Evolutionary conservation across 2,888 invertebrate genomes (phyloP).

Genomic region (Caenorhabditis zanzibari): DNA sequence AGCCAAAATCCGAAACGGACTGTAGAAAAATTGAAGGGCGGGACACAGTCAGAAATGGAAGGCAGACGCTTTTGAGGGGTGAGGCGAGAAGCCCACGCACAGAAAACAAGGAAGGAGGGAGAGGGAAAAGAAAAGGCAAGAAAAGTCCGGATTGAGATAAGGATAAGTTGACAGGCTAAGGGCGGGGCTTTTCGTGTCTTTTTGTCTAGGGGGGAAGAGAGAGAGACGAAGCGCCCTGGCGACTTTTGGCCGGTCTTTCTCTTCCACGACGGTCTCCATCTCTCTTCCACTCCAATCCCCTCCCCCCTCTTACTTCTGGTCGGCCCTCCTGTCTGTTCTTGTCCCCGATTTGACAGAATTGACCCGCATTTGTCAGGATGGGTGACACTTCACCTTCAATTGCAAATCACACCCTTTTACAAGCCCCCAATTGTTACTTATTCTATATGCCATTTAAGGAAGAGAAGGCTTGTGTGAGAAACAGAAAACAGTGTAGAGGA

Average conservation of each 20-base stretch:
- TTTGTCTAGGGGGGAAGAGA: conserved; percentile 34
- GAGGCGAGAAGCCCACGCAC: conserved; percentile 9
- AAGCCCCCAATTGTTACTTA: conserved; percentile 43
- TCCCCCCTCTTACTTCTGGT: conserved; percentile 43
- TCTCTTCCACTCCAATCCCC: conserved; percentile 41
- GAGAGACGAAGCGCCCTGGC: conserved; percentile 46
- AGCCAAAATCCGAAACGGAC: conserved; percentile 29
- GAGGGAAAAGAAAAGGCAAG: conserved; percentile 44
- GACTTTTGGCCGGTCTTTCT: conserved; percentile 58
- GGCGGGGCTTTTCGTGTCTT: conserved; percentile 66
- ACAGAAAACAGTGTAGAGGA: conserved; percentile 22
- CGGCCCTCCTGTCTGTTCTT: conserved; percentile 52
- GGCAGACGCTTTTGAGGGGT: conserved; percentile 49
- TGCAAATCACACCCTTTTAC: conserved; percentile 62
- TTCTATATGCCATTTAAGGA: conserved; percentile 25
- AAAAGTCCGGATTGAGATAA: conserved; percentile 66
- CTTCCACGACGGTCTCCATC: conserved; percentile 8
- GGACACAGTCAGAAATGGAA: conserved; percentile 40
- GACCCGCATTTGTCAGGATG: conserved; percentile 64
- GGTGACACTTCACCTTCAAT: conserved; percentile 62
- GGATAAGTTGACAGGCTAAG: conserved; percentile 66
- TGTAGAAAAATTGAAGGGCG: conserved; percentile 44
- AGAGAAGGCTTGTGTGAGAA: conserved; percentile 9
- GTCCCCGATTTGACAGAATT: conserved; percentile 65
- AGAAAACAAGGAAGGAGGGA: conserved; percentile 39